phyloP scores from a whole-genome alignment of 2,888 invertebrate species.

The Anoplius nigerrimus region DNA sequence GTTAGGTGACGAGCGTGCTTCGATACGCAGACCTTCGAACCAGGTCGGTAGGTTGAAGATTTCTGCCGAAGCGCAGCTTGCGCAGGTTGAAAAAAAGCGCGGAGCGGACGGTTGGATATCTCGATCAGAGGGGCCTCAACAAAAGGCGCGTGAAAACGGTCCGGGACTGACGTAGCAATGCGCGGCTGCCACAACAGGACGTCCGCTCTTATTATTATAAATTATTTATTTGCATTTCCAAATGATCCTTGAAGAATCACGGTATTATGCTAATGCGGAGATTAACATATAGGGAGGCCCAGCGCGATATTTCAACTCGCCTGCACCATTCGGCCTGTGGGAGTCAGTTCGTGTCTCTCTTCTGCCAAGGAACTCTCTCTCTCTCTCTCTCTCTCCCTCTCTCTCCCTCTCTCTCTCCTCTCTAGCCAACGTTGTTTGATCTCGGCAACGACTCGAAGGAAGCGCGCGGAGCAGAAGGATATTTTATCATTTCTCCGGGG shows the following conservation, averaged over 20 bases:
- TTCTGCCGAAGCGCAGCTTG: too few species aligned
- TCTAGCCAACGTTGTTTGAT: slow-evolving; percentile 58
- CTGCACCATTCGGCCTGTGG: slow-evolving; percentile 60
- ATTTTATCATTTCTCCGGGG: slow-evolving; percentile 57
- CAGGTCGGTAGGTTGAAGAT: too few species aligned
- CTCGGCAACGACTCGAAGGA: slow-evolving; percentile 60
- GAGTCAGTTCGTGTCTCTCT: slow-evolving; percentile 38
- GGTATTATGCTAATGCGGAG: slow-evolving; percentile 74
- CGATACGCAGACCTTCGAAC: too few species aligned
- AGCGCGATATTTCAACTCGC: slow-evolving; percentile 73
- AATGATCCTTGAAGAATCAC: slow-evolving; percentile 75
- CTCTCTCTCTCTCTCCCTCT: slow-evolving; percentile 4
- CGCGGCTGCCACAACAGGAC: slow-evolving; percentile 54
- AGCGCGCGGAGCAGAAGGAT: slow-evolving; percentile 48
- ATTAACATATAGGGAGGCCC: slow-evolving; percentile 74
- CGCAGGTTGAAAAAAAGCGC: slow-evolving; percentile 38
- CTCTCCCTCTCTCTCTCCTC: not conserved
- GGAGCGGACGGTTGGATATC: slow-evolving; percentile 41
- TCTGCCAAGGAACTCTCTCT: not conserved
- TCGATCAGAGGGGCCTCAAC: slow-evolving; percentile 49
- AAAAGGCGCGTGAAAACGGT: slow-evolving; percentile 41
- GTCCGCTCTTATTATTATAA: slow-evolving; percentile 73
- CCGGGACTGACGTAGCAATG: slow-evolving; percentile 50
- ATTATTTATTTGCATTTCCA: slow-evolving; percentile 75
- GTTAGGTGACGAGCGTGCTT: too few species aligned